phyloP scores from a whole-genome alignment of 92 coral and sea anemone species.

The Meandrina meandrites region DNA sequence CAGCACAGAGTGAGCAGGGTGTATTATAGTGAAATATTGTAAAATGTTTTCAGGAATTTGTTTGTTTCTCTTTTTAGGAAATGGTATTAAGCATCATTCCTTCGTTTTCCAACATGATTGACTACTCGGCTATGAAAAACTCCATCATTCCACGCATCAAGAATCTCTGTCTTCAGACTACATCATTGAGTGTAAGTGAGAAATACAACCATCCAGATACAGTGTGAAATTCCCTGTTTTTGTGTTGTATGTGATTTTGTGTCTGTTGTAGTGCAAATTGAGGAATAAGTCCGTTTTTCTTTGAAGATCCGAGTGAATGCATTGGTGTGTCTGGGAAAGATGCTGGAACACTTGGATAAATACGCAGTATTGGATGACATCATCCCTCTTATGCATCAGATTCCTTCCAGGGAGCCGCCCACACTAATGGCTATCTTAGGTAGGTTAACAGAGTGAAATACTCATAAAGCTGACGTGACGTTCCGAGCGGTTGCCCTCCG shows the following conservation, averaged over 20 bases:
- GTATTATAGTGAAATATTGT: no score
- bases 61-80: constrained; percentile 56
- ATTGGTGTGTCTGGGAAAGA: constrained; percentile 92
- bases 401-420: constrained; percentile 96
- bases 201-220: neutral
- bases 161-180: constrained; percentile 85
- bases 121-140: constrained; percentile 92
- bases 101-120: constrained; percentile 94
- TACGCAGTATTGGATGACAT: constrained; percentile 89
- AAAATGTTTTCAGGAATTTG: neutral
- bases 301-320: constrained; percentile 90
- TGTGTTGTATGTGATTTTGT: no score
- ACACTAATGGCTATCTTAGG: constrained; percentile 97
- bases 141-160: constrained; percentile 96
- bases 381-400: constrained; percentile 84
- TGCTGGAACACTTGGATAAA: constrained; percentile 90
- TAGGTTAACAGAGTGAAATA: constrained; percentile 8
- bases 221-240: neutral
- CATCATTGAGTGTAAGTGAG: constrained; percentile 83
- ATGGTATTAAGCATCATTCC: constrained; percentile 93
- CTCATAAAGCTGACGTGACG: no score
- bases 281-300: neutral
- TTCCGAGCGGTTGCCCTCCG: neutral
- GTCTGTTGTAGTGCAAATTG: no score
- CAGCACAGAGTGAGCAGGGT: no score